Evolutionary conservation across 2,888 invertebrate genomes (phyloP).

Genomic region (Cheilosia scutellata): DNA sequence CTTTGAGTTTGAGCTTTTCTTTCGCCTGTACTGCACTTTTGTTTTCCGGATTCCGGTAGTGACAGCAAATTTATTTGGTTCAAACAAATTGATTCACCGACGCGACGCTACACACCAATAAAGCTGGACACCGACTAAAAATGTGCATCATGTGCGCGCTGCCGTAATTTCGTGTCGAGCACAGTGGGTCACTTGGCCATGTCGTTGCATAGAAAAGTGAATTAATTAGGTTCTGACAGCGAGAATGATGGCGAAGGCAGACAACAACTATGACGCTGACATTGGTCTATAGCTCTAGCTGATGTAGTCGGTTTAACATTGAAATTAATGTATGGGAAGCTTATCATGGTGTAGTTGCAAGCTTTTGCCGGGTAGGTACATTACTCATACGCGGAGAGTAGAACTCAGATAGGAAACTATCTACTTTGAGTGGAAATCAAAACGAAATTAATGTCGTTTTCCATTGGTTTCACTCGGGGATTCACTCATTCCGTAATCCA

Average conservation of each 20-base stretch:
- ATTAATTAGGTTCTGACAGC: slow-evolving; percentile 56
- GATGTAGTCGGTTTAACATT: slow-evolving; percentile 9
- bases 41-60: slow-evolving; percentile 58
- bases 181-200: slow-evolving; percentile 58
- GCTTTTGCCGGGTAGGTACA: slow-evolving; percentile 21
- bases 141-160: slow-evolving; percentile 53
- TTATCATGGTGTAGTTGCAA: not conserved
- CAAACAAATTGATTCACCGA: slow-evolving; percentile 20
- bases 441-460: too few species aligned
- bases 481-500: too few species aligned
- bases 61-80: slow-evolving; percentile 23
- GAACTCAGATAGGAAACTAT: not conserved
- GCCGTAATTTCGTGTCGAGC: slow-evolving; percentile 36
- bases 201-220: slow-evolving; percentile 28
- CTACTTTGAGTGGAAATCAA: too few species aligned
- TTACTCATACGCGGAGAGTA: not conserved
- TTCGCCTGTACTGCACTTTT: slow-evolving; percentile 49
- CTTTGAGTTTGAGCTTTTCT: slow-evolving; percentile 12
- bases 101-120: slow-evolving; percentile 48
- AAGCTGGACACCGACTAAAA: slow-evolving; percentile 62
- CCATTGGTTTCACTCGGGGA: too few species aligned
- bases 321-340: not conserved
- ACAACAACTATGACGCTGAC: slow-evolving; percentile 43
- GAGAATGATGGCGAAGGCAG: slow-evolving; percentile 22
- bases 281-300: slow-evolving; percentile 26